Evolutionary conservation across 2,797 vertebrate genomes (phyloP).

Genomic region (Pseudochromis fuscus): DNA sequence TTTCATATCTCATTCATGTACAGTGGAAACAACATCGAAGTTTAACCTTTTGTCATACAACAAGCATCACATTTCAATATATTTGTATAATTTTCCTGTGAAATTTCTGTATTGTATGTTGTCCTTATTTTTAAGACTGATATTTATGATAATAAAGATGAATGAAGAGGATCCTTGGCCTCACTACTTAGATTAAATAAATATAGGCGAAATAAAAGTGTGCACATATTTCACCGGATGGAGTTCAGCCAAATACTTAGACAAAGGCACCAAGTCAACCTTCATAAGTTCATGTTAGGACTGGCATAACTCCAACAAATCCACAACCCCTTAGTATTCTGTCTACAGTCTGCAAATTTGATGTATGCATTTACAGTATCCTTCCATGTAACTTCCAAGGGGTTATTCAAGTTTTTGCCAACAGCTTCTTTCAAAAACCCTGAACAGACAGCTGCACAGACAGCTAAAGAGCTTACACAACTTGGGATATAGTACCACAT

Average conservation of each 20-base stretch:
- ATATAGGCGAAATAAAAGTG: constrained; percentile 1
- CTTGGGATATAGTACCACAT: neutral
- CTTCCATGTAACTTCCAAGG: neutral
- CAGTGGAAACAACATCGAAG: constrained; percentile 66
- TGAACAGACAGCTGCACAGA: neutral
- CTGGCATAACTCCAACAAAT: constrained; percentile 23
- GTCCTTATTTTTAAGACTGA: constrained; percentile 72
- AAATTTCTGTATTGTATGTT: constrained; percentile 61
- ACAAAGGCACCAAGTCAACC: constrained; percentile 22
- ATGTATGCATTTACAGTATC: constrained; percentile 1
- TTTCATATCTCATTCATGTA: constrained; percentile 75
- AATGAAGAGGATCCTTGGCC: constrained; percentile 51
- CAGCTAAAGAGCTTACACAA: constrained; percentile 7
- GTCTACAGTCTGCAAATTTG: constrained; percentile 15
- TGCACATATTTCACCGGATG: neutral
- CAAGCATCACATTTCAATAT: constrained; percentile 77
- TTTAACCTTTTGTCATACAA: constrained; percentile 70
- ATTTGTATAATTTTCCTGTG: constrained; percentile 80
- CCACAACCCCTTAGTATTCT: neutral
- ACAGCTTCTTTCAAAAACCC: constrained; percentile 2
- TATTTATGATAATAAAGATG: constrained; percentile 75
- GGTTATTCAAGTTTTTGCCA: constrained; percentile 23
- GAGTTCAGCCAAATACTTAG: constrained; percentile 4
- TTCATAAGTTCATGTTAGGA: constrained; percentile 14
- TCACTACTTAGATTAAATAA: constrained; percentile 15